Conservation (phyloP, 2,113 vertebrate genomes). For the Numenius arquata region DNA sequence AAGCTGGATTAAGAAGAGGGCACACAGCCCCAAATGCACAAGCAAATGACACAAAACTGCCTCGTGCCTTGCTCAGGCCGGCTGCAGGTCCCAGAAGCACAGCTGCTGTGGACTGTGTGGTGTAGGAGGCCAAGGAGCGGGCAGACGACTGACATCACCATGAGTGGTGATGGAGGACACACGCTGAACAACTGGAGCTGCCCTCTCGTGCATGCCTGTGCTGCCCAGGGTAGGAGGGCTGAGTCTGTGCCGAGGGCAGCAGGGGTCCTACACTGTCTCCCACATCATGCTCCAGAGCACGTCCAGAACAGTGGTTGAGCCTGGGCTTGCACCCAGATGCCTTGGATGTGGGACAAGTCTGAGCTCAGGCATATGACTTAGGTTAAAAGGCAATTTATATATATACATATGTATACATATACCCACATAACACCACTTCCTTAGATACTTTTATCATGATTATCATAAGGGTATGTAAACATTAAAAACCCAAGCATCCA, state of each 20-base stretch:
- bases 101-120: background rate
- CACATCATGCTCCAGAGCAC: fast-evolving
- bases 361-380: background rate
- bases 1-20: background rate
- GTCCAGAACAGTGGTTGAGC: fast-evolving
- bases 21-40: fast-evolving
- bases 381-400: background rate
- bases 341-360: background rate
- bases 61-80: background rate
- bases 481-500: background rate
- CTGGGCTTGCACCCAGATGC: background rate
- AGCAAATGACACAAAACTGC: fast-evolving
- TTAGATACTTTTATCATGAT: background rate
- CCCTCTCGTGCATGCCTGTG: fast-evolving
- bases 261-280: background rate
- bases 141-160: background rate
- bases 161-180: background rate
- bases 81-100: background rate
- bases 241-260: background rate
- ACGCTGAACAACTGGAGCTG: background rate
- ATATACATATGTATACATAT: no score
- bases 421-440: background rate
- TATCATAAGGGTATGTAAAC: background rate
- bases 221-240: background rate
- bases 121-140: background rate